Conservation (phyloP, 2,888 invertebrate genomes). For the Heliconius hortense region DNA sequence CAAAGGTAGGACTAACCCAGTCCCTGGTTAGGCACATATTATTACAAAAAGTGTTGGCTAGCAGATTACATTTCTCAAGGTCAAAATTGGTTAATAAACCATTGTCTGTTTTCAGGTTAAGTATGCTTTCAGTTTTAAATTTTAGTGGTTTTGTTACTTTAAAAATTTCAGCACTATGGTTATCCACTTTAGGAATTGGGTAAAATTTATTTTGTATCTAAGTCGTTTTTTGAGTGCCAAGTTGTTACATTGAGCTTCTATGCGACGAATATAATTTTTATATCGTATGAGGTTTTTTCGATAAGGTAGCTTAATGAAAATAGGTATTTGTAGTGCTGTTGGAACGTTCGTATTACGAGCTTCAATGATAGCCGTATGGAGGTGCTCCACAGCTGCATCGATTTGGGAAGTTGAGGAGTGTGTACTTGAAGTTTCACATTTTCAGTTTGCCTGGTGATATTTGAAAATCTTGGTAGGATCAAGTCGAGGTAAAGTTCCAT, state of each 20-base stretch:
- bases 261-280: background rate
- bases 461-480: background rate
- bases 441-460: background rate
- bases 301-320: background rate
- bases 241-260: background rate
- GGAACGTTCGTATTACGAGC: background rate
- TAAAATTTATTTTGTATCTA: background rate
- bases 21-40: too few species aligned
- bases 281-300: too few species aligned
- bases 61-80: too few species aligned
- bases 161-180: too few species aligned
- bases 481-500: background rate
- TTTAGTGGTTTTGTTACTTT: too few species aligned
- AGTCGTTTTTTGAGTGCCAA: background rate
- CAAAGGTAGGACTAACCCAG: too few species aligned
- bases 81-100: too few species aligned
- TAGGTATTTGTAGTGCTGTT: background rate
- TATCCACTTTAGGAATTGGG: background rate
- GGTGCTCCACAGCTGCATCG: background rate
- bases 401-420: background rate
- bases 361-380: background rate
- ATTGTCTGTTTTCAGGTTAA: too few species aligned
- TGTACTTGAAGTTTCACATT: background rate
- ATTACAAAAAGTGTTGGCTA: too few species aligned
- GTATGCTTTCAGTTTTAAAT: too few species aligned